These are phyloP conservation scores for Nasua narica DNA, from an alignment of 2,797 vertebrate species.

Conservation along the genomic window DNA sequence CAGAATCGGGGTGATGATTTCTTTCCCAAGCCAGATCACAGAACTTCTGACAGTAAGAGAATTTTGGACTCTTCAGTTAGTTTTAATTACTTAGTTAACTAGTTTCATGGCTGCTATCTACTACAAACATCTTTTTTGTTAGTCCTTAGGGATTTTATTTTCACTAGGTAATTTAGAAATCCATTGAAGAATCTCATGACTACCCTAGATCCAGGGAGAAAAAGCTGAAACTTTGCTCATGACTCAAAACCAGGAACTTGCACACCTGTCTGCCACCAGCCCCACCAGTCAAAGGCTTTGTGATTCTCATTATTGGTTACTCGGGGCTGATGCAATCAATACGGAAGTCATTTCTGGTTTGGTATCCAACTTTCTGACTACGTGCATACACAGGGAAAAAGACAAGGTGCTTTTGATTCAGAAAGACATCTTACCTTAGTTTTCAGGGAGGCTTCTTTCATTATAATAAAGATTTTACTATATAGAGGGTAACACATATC, in stretches of 20 bases:
- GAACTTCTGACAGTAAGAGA: neutral
- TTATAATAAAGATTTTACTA: neutral
- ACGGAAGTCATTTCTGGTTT: neutral
- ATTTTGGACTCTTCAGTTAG: neutral
- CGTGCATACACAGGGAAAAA: neutral
- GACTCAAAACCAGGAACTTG: neutral
- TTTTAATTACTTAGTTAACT: slow-evolving; percentile 23
- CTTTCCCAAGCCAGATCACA: neutral
- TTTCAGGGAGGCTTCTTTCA: neutral
- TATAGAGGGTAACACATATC: neutral
- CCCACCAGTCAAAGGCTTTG: neutral
- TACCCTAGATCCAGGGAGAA: neutral
- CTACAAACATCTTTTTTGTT: neutral
- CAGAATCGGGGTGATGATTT: neutral
- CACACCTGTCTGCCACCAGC: neutral
- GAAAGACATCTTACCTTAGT: neutral
- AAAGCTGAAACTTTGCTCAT: neutral
- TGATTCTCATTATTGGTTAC: neutral
- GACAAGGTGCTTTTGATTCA: neutral
- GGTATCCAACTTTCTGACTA: neutral
- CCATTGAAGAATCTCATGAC: neutral
- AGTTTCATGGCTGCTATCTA: neutral
- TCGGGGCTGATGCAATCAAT: neutral
- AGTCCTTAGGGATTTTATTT: slow-evolving; percentile 27
- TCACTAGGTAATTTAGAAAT: neutral